Evolutionary conservation across 2,888 invertebrate genomes (phyloP), one percentile per base, ranked within the genome.

Genomic region (Zhuqinia jingwanae): DNA sequence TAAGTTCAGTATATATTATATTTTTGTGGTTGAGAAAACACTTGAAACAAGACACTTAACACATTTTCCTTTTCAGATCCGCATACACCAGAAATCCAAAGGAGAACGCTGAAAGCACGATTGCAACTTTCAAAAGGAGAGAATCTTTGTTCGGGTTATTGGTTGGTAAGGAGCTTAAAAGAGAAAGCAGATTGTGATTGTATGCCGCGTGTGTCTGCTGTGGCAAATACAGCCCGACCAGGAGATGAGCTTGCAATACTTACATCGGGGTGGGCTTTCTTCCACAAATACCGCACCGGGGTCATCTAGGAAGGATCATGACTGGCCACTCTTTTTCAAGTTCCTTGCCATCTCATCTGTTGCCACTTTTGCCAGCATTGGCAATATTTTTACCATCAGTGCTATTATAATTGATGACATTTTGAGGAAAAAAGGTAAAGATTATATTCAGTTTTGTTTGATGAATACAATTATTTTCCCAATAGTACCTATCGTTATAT

Each of bases 331-430:
- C 27, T 93, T 96, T 27, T 95, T 94, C 0, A 93, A 95, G 15
- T 93, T 96, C 0, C 92, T 96, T 6, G 92, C 95, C 45, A 92
- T 95, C 76, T 94, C 95, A 0, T 94, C 94, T 2, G 93, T 95
- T 88, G 94, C 95, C 0, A 94, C 95, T 0, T 92, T 95, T 70
- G 95, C 95, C 11, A 95, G 95, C 91, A 94, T 95, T 92, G 96
- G 96, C 0, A 95, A 96, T 91, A 95, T 96, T 17, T 96, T 95
- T 92, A 94, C 96, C 93, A 96, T 96, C 88, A 96, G 95, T 89
- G 94, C 95, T 6, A 94, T 95, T 85, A 95, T 95, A 94, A 95
- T 95, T 53, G 95, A 95, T 91, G 95, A 95, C 91, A 95, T 95
- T 91, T 93, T 95, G 8, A 94, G 95, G 91, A 95, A 94, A 92